Evolutionary conservation across 1,140 invertebrate genomes (phyloP).

Genomic region (Diorhabda elongata): DNA sequence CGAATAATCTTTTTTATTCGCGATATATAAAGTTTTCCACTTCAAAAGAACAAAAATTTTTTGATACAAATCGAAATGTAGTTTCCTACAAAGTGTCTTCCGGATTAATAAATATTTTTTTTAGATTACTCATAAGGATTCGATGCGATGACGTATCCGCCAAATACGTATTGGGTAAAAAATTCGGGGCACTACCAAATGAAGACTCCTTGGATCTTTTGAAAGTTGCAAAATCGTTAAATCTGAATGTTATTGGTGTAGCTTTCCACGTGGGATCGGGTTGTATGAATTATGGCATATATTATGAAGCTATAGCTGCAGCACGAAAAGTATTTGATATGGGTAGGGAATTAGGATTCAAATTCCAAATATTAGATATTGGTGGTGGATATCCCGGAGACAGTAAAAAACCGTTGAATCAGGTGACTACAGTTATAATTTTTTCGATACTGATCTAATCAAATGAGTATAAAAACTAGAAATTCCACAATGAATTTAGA

Average conservation of each 20-base stretch:
- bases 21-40: neutral
- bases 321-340: slow-evolving; percentile 66
- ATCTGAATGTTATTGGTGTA: slow-evolving; percentile 75
- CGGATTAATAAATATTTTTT: slow-evolving; percentile 18
- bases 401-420: slow-evolving; percentile 22
- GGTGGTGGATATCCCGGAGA: slow-evolving; percentile 84
- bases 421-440: neutral
- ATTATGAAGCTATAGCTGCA: slow-evolving; percentile 65
- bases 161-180: slow-evolving; percentile 86
- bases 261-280: slow-evolving; percentile 87
- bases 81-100: neutral
- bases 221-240: slow-evolving; percentile 64
- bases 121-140: slow-evolving; percentile 84
- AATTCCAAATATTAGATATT: slow-evolving; percentile 71
- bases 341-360: slow-evolving; percentile 62
- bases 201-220: slow-evolving; percentile 75
- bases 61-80: neutral
- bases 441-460: too few species aligned
- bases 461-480: too few species aligned
- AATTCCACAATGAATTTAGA: too few species aligned
- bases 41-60: neutral
- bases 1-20: neutral
- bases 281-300: slow-evolving; percentile 72
- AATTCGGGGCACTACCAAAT: slow-evolving; percentile 87
- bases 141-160: slow-evolving; percentile 82